Conservation (phyloP, 1,140 invertebrate species). For the Brachionus calyciflorus region DNA sequence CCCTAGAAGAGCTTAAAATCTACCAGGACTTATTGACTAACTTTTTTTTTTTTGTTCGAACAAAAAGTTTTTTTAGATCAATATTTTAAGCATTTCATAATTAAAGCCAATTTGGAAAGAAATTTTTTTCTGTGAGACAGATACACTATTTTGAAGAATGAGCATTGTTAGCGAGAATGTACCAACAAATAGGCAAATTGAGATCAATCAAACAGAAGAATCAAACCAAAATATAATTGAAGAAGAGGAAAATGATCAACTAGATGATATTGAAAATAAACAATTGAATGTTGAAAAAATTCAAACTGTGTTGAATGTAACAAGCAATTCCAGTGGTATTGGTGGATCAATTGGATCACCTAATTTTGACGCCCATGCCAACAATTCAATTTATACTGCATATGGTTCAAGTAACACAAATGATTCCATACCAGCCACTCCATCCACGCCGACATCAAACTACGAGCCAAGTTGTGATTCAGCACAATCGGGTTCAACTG, state of each 20-base stretch:
- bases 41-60: neutral
- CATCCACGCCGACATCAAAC: neutral
- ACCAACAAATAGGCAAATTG: neutral
- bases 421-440: neutral
- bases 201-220: neutral
- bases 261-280: neutral
- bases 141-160: neutral
- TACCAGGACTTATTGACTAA: neutral
- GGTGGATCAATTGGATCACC: conserved; percentile 22
- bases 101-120: conserved; percentile 30
- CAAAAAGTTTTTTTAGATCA: conserved; percentile 30
- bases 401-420: neutral
- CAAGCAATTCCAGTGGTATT: conserved; percentile 4
- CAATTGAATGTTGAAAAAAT: neutral
- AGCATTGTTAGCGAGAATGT: conserved; percentile 1
- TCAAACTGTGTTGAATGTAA: neutral
- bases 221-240: neutral
- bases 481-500: neutral
- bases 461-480: neutral
- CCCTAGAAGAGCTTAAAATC: neutral
- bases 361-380: neutral
- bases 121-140: neutral
- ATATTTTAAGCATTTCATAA: conserved; percentile 31
- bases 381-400: conserved; percentile 2
- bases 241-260: neutral